phyloP scores from a whole-genome alignment of 2,113 vertebrate genomes.

The Micromys minutus region DNA sequence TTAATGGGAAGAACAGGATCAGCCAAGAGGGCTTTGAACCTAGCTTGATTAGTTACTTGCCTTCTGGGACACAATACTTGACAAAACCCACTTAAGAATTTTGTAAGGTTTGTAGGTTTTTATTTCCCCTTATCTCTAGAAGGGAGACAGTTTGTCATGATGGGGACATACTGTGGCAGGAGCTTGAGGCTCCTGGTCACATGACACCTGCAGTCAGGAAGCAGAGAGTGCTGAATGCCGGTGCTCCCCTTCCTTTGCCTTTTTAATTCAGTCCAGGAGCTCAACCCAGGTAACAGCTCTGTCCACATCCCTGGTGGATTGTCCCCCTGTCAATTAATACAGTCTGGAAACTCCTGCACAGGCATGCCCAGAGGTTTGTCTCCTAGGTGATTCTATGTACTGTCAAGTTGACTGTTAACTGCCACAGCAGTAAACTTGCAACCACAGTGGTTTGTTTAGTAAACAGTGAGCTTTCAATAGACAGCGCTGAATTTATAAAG shows the following conservation, averaged over 20 bases:
- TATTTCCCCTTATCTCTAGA: not conserved
- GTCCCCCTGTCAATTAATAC: not conserved
- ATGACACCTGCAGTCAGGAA: not conserved
- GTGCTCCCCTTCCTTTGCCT: too few relatives aligned
- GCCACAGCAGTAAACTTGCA: not conserved
- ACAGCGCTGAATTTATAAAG: not conserved
- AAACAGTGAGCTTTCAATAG: not conserved
- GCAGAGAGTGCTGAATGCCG: not conserved
- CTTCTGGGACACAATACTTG: not conserved
- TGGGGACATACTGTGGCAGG: not conserved
- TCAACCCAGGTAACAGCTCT: too few relatives aligned
- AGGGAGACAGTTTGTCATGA: too few relatives aligned
- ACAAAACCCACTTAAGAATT: not conserved
- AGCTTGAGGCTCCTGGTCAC: not conserved
- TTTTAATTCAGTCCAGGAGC: not conserved
- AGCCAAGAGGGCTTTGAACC: not conserved
- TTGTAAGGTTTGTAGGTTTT: too few relatives aligned
- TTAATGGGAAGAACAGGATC: not conserved
- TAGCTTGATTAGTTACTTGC: not conserved
- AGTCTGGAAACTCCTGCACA: not conserved
- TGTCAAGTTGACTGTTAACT: not conserved
- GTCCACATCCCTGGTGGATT: not conserved
- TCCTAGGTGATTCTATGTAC: not conserved
- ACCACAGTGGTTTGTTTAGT: not conserved
- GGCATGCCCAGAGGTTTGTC: not conserved